Evolutionary conservation across 1,140 invertebrate species (phyloP).

Genomic region (Drosophila carrolli): DNA sequence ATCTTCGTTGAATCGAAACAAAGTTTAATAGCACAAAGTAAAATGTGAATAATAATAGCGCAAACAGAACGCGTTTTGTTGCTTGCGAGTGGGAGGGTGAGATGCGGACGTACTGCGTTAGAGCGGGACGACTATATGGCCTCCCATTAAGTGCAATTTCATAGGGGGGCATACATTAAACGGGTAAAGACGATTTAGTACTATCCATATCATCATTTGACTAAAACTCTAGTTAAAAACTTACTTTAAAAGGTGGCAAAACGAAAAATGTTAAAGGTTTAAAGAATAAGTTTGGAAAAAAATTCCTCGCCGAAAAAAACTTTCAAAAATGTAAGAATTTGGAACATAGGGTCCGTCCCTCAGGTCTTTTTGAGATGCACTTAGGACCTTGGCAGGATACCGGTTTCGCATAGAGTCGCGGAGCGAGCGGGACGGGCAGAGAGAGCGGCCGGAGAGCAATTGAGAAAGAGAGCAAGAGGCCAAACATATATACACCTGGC

Average conservation of each 20-base stretch:
- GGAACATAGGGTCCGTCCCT: slow-evolving; percentile 9
- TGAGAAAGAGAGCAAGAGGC: slow-evolving; percentile 25
- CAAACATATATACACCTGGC: slow-evolving; percentile 26
- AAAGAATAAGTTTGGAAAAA: neutral
- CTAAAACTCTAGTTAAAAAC: neutral
- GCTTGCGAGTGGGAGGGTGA: slow-evolving; percentile 20
- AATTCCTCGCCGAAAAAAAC: slow-evolving; percentile 4
- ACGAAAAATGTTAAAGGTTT: neutral
- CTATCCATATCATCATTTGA: neutral
- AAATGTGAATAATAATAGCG: slow-evolving; percentile 27
- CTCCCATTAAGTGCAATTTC: neutral
- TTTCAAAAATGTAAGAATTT: slow-evolving; percentile 26
- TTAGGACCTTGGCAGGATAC: slow-evolving; percentile 72
- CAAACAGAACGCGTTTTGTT: slow-evolving; percentile 40
- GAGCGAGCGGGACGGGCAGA: slow-evolving; percentile 14
- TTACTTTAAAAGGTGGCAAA: too few species aligned
- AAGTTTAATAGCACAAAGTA: slow-evolving; percentile 31
- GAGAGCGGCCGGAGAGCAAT: slow-evolving; percentile 5
- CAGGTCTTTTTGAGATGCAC: slow-evolving; percentile 20
- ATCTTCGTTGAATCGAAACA: slow-evolving; percentile 25
- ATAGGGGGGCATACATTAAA: neutral
- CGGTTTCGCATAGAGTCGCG: slow-evolving; percentile 55
- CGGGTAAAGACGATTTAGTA: slow-evolving; percentile 5
- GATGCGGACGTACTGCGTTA: slow-evolving; percentile 2
- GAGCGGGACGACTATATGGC: slow-evolving; percentile 33